Evolutionary conservation across 1,140 invertebrate genomes (phyloP).

Genomic region (Drosophila takahashii): DNA sequence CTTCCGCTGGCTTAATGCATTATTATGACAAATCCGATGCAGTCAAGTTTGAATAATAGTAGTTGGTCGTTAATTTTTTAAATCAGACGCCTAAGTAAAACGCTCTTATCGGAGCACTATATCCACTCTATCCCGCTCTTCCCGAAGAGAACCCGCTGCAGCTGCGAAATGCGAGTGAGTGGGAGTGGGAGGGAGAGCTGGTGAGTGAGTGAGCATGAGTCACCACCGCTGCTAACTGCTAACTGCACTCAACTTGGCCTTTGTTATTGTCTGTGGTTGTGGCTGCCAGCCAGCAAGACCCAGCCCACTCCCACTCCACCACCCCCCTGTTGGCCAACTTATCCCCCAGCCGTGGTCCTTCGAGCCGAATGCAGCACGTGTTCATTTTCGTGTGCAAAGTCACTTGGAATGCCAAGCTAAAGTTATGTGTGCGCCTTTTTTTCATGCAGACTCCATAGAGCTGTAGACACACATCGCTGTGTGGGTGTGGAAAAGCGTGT

Average conservation of each 20-base stretch:
- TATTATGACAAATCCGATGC: background rate
- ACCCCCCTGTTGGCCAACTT: background rate
- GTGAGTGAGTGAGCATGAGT: conserved; percentile 56
- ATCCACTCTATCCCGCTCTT: conserved; percentile 20
- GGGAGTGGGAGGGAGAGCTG: conserved; percentile 2
- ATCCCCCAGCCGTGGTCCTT: conserved; percentile 34
- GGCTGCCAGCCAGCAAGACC: conserved; percentile 58
- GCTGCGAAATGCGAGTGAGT: conserved; percentile 4
- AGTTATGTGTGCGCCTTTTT: conserved; percentile 48
- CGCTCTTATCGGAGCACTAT: conserved; percentile 46
- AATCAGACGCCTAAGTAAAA: conserved; percentile 2
- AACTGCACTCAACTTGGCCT: conserved; percentile 50
- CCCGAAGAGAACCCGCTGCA: conserved; percentile 12
- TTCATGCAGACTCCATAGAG: conserved; percentile 11
- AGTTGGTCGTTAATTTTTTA: background rate
- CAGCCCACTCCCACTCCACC: conserved; percentile 16
- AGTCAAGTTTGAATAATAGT: background rate
- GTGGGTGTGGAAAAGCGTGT: conserved; percentile 44
- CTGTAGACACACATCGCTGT: background rate
- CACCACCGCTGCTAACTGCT: conserved; percentile 29
- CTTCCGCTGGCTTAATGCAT: background rate
- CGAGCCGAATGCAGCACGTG: conserved; percentile 67
- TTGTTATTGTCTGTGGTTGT: conserved; percentile 72
- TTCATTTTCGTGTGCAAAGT: conserved; percentile 73
- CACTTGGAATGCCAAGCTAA: conserved; percentile 62